Percentiles rank a stretch among this genome's conserved stretches.
phyloP scores from a whole-genome alignment of 2,797 vertebrate genomes.

The Pangasius djambal region DNA sequence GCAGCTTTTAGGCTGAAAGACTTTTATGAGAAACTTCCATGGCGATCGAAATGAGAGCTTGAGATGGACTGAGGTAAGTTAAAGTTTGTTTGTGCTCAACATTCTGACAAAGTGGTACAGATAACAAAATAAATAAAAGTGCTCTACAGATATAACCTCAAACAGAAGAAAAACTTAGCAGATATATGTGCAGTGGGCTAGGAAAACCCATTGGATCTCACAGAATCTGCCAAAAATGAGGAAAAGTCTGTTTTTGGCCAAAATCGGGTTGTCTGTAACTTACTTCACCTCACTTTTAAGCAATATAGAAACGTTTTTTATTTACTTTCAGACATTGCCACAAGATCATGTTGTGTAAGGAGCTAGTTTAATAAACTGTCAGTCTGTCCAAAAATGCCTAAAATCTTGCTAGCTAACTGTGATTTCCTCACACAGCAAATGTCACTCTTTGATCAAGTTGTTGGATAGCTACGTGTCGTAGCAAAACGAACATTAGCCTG shows the following conservation, averaged over 20 bases:
- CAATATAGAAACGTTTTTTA: neutral
- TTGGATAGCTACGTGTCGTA: neutral
- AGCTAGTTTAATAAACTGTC: neutral
- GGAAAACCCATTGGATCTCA: neutral
- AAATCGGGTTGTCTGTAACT: neutral
- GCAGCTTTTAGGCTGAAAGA: neutral
- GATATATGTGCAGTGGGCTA: neutral
- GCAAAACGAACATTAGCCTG: neutral
- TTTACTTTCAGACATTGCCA: neutral
- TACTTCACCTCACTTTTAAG: neutral
- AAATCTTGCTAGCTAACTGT: neutral
- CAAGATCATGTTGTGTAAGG: too few species aligned
- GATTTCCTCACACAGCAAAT: neutral
- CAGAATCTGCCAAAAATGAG: neutral
- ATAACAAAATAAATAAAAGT: neutral
- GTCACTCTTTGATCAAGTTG: neutral
- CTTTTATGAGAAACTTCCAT: neutral
- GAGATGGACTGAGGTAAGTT: neutral
- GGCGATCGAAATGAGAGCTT: neutral
- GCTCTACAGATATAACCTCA: neutral
- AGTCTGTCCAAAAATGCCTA: neutral
- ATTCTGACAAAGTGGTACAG: too few species aligned
- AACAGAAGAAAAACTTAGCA: neutral
- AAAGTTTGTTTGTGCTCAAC: neutral
- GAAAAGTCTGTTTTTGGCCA: neutral